These are phyloP conservation scores for Pseudorhombus dupliciocellatus DNA, from an alignment of 2,113 vertebrate genomes.

Conservation along the genomic window DNA sequence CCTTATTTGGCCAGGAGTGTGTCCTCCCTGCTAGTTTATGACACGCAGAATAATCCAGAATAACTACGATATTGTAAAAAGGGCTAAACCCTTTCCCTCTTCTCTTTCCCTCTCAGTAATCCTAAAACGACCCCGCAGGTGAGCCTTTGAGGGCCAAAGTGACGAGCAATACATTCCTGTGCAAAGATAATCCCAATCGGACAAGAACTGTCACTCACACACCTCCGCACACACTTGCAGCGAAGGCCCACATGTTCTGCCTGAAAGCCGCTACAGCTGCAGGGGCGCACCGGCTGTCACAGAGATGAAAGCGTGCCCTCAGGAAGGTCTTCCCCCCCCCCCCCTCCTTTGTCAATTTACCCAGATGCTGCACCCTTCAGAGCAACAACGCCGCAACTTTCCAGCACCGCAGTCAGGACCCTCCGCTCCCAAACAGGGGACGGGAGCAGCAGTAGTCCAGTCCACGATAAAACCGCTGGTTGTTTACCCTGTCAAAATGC, in stretches of 20 bases:
- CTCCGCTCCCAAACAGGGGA: conserved; percentile 15
- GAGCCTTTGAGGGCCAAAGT: conserved; percentile 46
- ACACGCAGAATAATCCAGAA: conserved; percentile 37
- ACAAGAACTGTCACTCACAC: conserved; percentile 51
- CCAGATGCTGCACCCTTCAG: conserved; percentile 78
- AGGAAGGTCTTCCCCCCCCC: conserved; percentile 69
- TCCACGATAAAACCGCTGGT: neutral
- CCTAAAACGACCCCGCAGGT: conserved; percentile 45
- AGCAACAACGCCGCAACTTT: conserved; percentile 71
- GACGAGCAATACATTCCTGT: conserved; percentile 73
- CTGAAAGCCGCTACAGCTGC: conserved; percentile 79
- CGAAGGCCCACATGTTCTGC: conserved; percentile 50
- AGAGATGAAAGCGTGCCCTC: conserved; percentile 80
- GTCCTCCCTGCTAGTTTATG: conserved; percentile 20
- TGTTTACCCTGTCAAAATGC: conserved; percentile 32
- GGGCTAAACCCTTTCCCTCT: neutral
- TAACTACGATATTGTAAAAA: conserved; percentile 12
- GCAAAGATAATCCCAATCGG: conserved; percentile 69
- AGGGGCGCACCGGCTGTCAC: conserved; percentile 74
- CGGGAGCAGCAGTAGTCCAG: neutral
- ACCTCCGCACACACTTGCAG: conserved; percentile 23
- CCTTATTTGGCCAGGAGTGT: conserved; percentile 57
- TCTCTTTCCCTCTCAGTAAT: conserved; percentile 6
- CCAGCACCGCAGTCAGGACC: conserved; percentile 52
- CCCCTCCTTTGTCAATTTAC: conserved; percentile 80